A percentile compares a stretch with the other conserved stretches of the same genome.
Conservation (phyloP, 2,797 vertebrate genomes). For the Tenualosa ilisha region DNA sequence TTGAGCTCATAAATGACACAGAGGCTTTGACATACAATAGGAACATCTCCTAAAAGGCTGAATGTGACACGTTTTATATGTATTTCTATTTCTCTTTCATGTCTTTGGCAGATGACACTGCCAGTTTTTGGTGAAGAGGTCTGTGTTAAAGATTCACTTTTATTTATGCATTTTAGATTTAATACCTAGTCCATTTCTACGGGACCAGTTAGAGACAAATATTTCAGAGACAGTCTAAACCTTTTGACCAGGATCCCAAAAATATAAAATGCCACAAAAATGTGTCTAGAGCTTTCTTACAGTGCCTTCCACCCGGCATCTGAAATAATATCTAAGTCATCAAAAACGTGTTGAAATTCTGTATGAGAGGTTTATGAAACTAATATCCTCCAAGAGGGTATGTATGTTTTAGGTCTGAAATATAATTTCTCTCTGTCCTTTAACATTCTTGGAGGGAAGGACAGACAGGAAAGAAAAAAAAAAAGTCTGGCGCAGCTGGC, state of each 20-base stretch:
- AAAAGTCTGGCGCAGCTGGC: slow-evolving; percentile 19
- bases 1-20: slow-evolving; percentile 32
- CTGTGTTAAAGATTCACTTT: background rate
- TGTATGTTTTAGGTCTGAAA: background rate
- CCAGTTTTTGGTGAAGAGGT: background rate
- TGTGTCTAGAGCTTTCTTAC: background rate
- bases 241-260: background rate
- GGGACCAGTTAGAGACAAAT: background rate
- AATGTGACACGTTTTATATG: slow-evolving; percentile 10
- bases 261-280: background rate
- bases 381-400: background rate
- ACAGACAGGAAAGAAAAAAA: background rate
- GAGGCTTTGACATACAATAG: slow-evolving; percentile 32
- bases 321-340: background rate
- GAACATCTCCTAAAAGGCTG: slow-evolving; percentile 24
- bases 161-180: background rate
- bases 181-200: background rate
- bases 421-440: background rate
- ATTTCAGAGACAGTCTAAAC: background rate
- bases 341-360: background rate
- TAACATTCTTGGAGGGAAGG: slow-evolving; percentile 1
- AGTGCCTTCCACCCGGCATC: background rate
- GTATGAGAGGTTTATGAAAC: background rate
- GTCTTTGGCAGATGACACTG: background rate
- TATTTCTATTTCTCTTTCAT: slow-evolving; percentile 8